Base-by-base conservation (phyloP, 2,113 vertebrate genomes). In the Nanorana parkeri region DNA sequence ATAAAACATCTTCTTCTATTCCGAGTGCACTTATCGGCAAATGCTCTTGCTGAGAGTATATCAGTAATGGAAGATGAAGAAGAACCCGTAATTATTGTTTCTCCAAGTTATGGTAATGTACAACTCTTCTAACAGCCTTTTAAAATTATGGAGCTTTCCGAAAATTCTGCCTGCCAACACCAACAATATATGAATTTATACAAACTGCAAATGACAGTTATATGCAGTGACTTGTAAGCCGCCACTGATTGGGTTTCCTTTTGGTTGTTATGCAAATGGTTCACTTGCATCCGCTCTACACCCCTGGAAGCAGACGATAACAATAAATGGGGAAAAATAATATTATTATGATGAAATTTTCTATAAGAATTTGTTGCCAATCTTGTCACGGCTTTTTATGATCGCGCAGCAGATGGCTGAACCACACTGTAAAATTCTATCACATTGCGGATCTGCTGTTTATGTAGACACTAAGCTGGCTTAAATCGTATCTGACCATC, bases 401-500 rank as follows among this genome's bases (percentile, higher is more conserved):
- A 67, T 28, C 24, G 61, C 61, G 26, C 80, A 47, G 41, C 80
- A 81, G 80, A 81, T 81, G 80, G 80, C 80, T 26, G 69, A 72
- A 75, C 69, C 80, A 67, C 69, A 74, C 67, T 81, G 80, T 81
- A 58, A 65, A 74, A 66, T 81, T 72, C 41, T 73, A 32, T 81
- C 79, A 65, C 61, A 65, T 64, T 74, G 69, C 80, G 47, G 80
- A 75, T 20, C 69, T 73, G 80, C 80, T 75, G 80, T 81, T 81
- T 74, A 75, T 81, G 47, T 72, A 81, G 80, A 74, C 80, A 67
- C 69, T 81, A 81, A 81, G 80, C 69, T 66, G 80, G 80, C 80
- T 56, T 81, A 54, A 17, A 56, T n/a, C 69, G 21, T 81, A 36
- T 32, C 69, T 61, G 17, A 21, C 80, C 69, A 16, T 47, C 71